A percentile compares a stretch with the other conserved stretches of the same genome.
Evolutionary conservation across 2,113 vertebrate species (phyloP).

Genomic region (Tapirus terrestris): DNA sequence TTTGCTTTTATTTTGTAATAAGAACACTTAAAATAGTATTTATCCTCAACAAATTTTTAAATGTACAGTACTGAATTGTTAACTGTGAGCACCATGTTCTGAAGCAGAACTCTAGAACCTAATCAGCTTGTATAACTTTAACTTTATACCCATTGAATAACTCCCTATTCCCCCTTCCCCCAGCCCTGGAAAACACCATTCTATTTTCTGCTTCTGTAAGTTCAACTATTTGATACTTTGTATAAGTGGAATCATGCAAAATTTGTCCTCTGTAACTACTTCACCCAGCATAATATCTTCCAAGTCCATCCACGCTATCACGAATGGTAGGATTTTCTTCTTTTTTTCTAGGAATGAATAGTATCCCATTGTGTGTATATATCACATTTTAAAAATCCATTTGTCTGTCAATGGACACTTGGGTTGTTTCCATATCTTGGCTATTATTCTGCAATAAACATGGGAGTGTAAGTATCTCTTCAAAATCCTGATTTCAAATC

Average conservation of each 20-base stretch:
- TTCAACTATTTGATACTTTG: neutral
- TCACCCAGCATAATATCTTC: neutral
- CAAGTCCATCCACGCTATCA: neutral
- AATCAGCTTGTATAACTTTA: neutral
- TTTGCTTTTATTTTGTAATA: neutral
- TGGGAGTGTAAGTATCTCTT: neutral
- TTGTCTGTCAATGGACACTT: neutral
- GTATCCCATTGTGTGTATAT: neutral
- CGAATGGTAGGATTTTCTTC: neutral
- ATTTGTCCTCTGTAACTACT: neutral
- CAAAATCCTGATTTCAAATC: neutral
- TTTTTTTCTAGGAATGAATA: neutral
- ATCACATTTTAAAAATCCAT: neutral
- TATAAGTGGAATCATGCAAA: neutral
- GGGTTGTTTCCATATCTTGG: neutral
- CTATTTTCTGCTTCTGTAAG: neutral
- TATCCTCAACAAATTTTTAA: neutral
- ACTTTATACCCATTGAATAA: neutral
- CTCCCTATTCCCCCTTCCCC: neutral
- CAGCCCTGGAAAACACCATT: neutral
- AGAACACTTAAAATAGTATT: neutral
- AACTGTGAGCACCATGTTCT: neutral
- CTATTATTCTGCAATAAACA: neutral
- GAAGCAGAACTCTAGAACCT: neutral
- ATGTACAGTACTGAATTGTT: neutral